Evolutionary conservation across 2,797 vertebrate genomes (phyloP).

Genomic region (Chelonia mydas): DNA sequence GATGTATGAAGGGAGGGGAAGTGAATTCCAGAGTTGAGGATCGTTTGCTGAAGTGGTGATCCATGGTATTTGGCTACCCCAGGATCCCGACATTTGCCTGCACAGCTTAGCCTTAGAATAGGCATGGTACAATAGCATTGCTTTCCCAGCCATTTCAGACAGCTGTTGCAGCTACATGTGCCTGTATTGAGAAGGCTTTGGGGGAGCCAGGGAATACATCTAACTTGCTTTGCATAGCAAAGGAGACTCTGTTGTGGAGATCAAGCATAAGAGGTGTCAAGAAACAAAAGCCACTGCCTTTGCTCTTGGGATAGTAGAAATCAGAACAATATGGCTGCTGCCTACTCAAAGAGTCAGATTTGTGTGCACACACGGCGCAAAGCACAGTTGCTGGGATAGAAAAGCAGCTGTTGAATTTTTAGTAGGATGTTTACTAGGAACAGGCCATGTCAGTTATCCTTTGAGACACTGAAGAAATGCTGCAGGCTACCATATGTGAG

Average conservation of each 20-base stretch:
- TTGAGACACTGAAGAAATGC: slow-evolving; percentile 38
- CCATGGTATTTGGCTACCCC: not conserved
- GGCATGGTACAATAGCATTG: not conserved
- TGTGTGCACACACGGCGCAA: slow-evolving; percentile 48
- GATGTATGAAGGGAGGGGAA: not conserved
- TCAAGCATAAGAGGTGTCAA: not conserved
- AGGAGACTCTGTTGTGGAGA: slow-evolving; percentile 38
- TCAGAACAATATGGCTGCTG: not conserved
- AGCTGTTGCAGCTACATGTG: slow-evolving; percentile 28
- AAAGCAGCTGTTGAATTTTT: slow-evolving; percentile 56
- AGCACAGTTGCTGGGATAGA: slow-evolving; percentile 57
- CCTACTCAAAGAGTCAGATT: slow-evolving; percentile 42
- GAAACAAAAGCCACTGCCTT: slow-evolving; percentile 56
- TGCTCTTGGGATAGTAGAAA: slow-evolving; percentile 49
- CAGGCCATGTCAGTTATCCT: not conserved
- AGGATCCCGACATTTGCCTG: not conserved
- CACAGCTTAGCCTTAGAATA: not conserved
- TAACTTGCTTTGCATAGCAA: not conserved
- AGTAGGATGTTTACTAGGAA: slow-evolving; percentile 13
- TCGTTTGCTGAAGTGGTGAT: not conserved
- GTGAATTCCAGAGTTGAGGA: not conserved
- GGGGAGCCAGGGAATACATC: slow-evolving; percentile 25
- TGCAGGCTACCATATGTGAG: slow-evolving; percentile 33
- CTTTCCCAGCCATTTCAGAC: not conserved
- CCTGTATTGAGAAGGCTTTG: slow-evolving; percentile 5